These are phyloP conservation scores for Crocidura indochinensis DNA, from an alignment of 2,797 vertebrate genomes.

Conservation along the genomic window DNA sequence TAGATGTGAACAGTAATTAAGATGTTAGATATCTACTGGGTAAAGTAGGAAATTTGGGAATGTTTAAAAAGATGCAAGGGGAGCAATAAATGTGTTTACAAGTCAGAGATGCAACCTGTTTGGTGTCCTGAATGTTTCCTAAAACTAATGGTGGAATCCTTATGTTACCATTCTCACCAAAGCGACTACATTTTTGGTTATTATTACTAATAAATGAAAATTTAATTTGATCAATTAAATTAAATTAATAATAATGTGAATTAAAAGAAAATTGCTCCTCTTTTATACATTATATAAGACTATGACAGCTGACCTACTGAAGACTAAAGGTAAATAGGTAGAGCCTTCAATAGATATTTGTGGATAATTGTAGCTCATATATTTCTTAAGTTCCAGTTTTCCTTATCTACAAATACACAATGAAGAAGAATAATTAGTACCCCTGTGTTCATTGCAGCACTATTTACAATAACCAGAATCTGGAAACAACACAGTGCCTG, in stretches of 20 bases:
- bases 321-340: slow-evolving; percentile 43
- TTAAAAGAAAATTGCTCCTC: slow-evolving; percentile 39
- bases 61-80: not conserved
- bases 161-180: slow-evolving; percentile 13
- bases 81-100: not conserved
- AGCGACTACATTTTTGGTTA: slow-evolving; percentile 58
- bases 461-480: too few species aligned
- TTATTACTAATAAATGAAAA: too few species aligned
- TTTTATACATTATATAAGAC: slow-evolving; percentile 17
- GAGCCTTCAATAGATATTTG: not conserved
- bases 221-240: too few species aligned
- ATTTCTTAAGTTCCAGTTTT: too few species aligned
- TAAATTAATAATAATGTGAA: too few species aligned
- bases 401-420: too few species aligned
- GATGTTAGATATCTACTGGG: slow-evolving; percentile 2
- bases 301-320: not conserved
- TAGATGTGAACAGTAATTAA: not conserved
- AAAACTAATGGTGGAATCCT: slow-evolving; percentile 12
- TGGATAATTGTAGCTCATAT: too few species aligned
- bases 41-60: not conserved
- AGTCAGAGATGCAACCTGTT: slow-evolving; percentile 52
- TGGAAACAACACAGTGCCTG: too few species aligned
- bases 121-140: not conserved
- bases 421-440: too few species aligned
- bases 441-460: too few species aligned